Evolutionary conservation across 2,797 vertebrate species (phyloP).

Genomic region (Notolepis coatsorum): DNA sequence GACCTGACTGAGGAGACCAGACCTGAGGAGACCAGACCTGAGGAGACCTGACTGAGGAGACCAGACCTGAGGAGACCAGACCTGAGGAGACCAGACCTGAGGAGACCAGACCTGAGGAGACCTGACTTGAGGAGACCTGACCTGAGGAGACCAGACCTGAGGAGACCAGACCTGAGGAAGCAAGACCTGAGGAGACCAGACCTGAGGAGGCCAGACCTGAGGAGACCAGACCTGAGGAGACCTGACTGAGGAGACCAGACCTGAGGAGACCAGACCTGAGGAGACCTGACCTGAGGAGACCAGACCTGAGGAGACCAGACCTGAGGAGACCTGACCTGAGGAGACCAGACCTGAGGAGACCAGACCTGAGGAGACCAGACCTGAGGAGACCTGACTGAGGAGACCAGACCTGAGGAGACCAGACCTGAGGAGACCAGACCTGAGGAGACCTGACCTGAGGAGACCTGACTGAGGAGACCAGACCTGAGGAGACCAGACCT

Average conservation of each 20-base stretch:
- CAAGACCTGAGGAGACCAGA: conserved; percentile 64
- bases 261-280: conserved; percentile 64
- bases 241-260: conserved; percentile 67
- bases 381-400: too few relatives aligned
- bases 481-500: conserved; percentile 66
- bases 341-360: conserved; percentile 64
- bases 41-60: conserved; percentile 67
- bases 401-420: conserved; percentile 68
- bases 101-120: too few relatives aligned
- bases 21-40: too few relatives aligned
- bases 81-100: too few relatives aligned
- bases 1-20: conserved; percentile 68
- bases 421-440: too few relatives aligned
- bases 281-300: too few relatives aligned
- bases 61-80: conserved; percentile 68
- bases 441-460: too few relatives aligned
- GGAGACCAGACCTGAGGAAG: conserved; percentile 53
- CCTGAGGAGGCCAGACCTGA: too few relatives aligned
- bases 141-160: conserved; percentile 45
- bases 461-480: conserved; percentile 68
- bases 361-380: too few relatives aligned
- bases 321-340: conserved; percentile 68
- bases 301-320: too few relatives aligned
- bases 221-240: too few relatives aligned
- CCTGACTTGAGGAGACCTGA: conserved; percentile 68